Evolutionary conservation across 2,113 vertebrate genomes (phyloP), one percentile per base, ranked within the genome.

Genomic region (Microtus richardsoni): DNA sequence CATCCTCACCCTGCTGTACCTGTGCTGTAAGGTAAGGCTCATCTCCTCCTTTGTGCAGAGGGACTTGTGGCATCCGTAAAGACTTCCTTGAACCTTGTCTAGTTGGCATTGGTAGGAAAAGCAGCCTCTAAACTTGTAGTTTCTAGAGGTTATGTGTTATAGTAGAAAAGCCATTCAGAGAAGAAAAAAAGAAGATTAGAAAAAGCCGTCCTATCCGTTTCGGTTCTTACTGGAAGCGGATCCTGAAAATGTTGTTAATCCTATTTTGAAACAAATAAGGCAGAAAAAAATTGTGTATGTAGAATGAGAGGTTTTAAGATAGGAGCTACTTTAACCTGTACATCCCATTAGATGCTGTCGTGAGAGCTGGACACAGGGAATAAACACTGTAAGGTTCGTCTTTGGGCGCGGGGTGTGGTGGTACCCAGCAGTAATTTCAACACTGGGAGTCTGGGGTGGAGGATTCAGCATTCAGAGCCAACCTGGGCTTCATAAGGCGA

Each of bases 21-120:
- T 99, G 94, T 99, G 99, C 98, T 99, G 98, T 95, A 99, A 99
- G 99, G 99, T 99, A 99, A 98, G 99, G 71, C 21, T 58, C 0
- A 3, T 12, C 73, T 79, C 52, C 4, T 78, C 44, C 79, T 68
- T 60, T 90, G 49, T 49, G 74, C 93, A 54, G 41, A 66, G 28
- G 62, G 33, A 16, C 44, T 75, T 73, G 33, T 33, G 41, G 41
- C 16, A n/a, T 26, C 58, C 5, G 2, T 36, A 68, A 19, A 41
- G n/a, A 5, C 3, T 14, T 54, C 7, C 36, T 88, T 78, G 7
- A 30, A 58, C 62, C 68, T 54, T 49, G 26, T 3, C n/a, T 11
- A 60, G 14, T 26, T 77, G 39, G 17, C 30, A 13, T 8, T 70
- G 19, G 62, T 2, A 47, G 11, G 68, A 88, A 75, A 89, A 47